These are phyloP conservation scores for Philopedon plagiatum DNA, from an alignment of 2,888 invertebrate species.

Conservation along the genomic window DNA sequence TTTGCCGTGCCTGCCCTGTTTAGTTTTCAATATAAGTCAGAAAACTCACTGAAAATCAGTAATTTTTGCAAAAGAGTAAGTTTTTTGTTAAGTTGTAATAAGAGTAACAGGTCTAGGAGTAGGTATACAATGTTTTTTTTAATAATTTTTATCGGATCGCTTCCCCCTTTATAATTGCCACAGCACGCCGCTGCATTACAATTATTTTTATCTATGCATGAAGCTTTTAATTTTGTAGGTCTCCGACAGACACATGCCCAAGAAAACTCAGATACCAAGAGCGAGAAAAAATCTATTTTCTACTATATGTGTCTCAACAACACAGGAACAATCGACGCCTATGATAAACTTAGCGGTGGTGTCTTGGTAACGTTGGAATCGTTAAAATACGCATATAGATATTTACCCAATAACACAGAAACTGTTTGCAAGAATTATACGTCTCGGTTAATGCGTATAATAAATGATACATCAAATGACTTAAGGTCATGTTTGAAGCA, in stretches of 20 bases:
- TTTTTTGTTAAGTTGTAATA: no score
- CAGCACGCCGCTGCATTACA: no score
- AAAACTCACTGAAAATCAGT: no score
- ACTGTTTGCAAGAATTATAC: conserved; percentile 38
- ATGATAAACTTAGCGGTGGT: conserved; percentile 39
- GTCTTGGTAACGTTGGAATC: conserved; percentile 44
- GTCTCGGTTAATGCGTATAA: conserved; percentile 27
- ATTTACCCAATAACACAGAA: conserved; percentile 26
- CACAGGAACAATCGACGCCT: conserved; percentile 18
- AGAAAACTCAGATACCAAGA: conserved; percentile 29
- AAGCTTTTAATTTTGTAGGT: conserved; percentile 15
- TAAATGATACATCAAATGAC: conserved; percentile 38
- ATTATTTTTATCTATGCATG: no score
- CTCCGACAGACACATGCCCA: neutral
- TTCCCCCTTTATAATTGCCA: no score
- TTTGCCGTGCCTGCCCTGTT: no score
- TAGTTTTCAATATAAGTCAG: no score
- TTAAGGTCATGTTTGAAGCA: conserved; percentile 32
- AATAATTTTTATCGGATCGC: no score
- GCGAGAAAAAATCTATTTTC: conserved; percentile 39
- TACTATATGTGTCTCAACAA: conserved; percentile 43
- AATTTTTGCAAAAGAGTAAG: no score
- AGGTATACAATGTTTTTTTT: no score
- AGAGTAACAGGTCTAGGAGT: no score
- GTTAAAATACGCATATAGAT: conserved; percentile 32